These are phyloP conservation scores for Copsychus sechellarum DNA, from an alignment of 2,113 vertebrate species.

Conservation along the genomic window DNA sequence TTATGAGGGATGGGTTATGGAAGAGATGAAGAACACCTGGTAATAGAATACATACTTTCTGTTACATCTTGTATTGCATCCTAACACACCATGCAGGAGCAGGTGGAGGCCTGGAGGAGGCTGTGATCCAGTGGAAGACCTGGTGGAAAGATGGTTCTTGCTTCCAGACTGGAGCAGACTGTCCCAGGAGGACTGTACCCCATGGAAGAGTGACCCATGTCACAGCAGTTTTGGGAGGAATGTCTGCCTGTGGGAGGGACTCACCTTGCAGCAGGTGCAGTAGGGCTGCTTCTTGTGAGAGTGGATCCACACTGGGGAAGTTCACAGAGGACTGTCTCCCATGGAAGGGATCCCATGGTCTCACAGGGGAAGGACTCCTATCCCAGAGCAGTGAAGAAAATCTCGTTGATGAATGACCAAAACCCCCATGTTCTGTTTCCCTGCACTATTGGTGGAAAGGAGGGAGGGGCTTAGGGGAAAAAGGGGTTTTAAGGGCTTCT, in stretches of 20 bases:
- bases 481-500: neutral
- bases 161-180: neutral
- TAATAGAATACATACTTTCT: too few species aligned
- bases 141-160: neutral
- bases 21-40: too few species aligned
- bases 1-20: too few species aligned
- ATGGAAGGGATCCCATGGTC: neutral
- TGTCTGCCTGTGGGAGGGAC: neutral
- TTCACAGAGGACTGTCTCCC: neutral
- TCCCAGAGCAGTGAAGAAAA: neutral
- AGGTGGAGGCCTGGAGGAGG: neutral
- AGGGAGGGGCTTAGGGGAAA: neutral
- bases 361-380: neutral
- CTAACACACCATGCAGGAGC: too few species aligned
- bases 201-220: neutral
- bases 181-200: neutral
- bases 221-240: neutral
- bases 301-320: neutral
- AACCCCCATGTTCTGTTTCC: neutral
- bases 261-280: neutral
- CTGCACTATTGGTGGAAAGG: rapidly evolving
- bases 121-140: neutral
- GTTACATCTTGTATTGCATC: too few species aligned
- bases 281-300: neutral
- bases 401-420: neutral